Evolutionary conservation across 2,113 vertebrate species (phyloP).

Genomic region (Meriones unguiculatus): DNA sequence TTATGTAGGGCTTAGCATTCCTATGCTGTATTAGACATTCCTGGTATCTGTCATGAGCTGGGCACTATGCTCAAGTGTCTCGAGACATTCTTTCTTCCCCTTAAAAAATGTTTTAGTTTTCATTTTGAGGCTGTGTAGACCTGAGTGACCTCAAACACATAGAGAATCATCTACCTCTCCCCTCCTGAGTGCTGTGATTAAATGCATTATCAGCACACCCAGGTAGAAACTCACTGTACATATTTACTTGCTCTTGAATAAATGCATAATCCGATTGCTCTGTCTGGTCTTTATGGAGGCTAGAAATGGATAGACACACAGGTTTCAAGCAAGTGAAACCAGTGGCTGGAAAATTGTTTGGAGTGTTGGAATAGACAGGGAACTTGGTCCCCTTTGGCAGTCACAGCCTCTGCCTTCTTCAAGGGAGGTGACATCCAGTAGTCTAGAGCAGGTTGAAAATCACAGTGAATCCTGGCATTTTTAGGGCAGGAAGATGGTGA

Average conservation of each 20-base stretch:
- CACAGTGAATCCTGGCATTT: background rate
- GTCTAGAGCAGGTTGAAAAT: fast-evolving
- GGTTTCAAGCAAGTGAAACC: fast-evolving
- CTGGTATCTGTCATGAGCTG: fast-evolving
- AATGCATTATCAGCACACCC: background rate
- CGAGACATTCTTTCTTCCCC: background rate
- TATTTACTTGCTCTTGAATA: background rate
- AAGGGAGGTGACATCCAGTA: fast-evolving
- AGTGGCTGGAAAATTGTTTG: background rate
- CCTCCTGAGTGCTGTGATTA: background rate
- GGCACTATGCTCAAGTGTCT: background rate
- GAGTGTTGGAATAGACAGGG: background rate
- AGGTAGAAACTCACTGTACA: background rate
- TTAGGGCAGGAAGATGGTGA: fast-evolving
- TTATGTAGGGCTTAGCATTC: background rate
- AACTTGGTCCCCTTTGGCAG: fast-evolving
- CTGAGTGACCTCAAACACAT: background rate
- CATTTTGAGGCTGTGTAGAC: background rate
- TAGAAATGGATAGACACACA: background rate
- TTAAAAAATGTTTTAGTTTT: background rate
- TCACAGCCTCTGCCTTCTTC: background rate
- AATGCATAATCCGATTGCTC: fast-evolving
- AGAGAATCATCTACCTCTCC: background rate
- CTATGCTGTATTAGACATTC: background rate
- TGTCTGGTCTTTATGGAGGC: background rate